Percentiles rank a stretch among this genome's conserved stretches.
phyloP scores from a whole-genome alignment of 2,113 vertebrate genomes.

The Corynorhinus townsendii region DNA sequence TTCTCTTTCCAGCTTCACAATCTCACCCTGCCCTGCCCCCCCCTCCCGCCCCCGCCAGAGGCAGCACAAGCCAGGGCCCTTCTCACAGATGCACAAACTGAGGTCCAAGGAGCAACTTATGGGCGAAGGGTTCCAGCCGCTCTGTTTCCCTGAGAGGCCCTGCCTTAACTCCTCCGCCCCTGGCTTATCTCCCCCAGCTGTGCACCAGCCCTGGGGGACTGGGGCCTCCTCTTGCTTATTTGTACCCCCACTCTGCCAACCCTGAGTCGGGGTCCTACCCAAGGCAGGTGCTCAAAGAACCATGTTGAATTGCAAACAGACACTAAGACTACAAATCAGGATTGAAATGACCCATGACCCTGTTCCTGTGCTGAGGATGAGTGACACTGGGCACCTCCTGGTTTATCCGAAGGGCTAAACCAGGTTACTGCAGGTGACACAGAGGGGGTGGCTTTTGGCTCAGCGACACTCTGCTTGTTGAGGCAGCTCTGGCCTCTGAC shows the following conservation, averaged over 20 bases:
- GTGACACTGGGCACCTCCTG: not conserved
- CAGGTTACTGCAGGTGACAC: not conserved
- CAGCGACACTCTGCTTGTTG: fast-evolving
- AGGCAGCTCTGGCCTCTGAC: not conserved
- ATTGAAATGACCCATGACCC: not conserved
- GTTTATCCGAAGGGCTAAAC: not conserved
- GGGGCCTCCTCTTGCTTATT: not conserved
- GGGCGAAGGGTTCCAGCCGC: fast-evolving
- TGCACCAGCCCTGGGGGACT: fast-evolving
- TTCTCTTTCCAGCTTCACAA: not conserved
- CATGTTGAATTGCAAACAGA: not conserved
- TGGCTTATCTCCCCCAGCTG: not conserved
- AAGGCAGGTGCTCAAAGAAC: not conserved
- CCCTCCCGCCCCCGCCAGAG: fast-evolving
- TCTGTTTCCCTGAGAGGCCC: no score
- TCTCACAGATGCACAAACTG: fast-evolving
- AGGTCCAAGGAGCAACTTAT: not conserved
- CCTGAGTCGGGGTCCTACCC: not conserved
- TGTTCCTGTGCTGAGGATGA: not conserved
- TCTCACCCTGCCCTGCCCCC: no score
- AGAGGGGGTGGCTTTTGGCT: no score
- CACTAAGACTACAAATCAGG: fast-evolving
- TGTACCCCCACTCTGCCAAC: not conserved
- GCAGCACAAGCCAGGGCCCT: not conserved
- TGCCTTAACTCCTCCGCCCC: not conserved